Conservation (phyloP, 2,888 invertebrate species). For the Drosophila nr. medialis region DNA sequence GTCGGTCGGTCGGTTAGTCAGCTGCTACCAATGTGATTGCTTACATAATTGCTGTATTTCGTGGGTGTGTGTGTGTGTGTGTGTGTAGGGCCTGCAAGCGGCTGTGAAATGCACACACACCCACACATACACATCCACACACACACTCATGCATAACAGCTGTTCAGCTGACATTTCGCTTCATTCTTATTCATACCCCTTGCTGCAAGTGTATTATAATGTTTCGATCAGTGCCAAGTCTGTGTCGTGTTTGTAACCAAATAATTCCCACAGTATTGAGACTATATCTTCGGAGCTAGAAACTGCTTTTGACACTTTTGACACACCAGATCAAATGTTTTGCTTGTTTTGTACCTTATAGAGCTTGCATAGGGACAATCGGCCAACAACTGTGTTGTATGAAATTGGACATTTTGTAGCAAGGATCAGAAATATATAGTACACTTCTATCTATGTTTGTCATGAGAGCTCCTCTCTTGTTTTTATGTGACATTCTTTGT, state of each 20-base stretch:
- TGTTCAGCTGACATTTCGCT: constrained; percentile 4
- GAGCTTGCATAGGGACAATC: not conserved
- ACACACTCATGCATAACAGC: not conserved
- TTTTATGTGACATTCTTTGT: not conserved
- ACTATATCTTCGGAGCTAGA: not conserved
- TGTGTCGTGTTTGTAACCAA: not conserved
- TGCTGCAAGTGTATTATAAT: not conserved
- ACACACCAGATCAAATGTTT: not conserved
- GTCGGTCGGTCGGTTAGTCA: constrained; percentile 23
- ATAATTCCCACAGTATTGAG: not conserved
- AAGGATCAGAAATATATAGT: not conserved
- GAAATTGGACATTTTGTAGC: not conserved
- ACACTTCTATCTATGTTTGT: no score
- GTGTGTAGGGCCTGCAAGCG: not conserved
- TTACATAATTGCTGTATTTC: constrained; percentile 54
- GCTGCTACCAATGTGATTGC: constrained; percentile 22
- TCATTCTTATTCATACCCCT: not conserved
- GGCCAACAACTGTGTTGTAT: not conserved
- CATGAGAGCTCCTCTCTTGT: not conserved
- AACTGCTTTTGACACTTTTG: not conserved
- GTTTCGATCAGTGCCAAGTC: not conserved
- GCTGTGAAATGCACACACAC: not conserved
- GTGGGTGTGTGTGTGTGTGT: not conserved
- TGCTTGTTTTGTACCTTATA: not conserved
- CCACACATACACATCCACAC: not conserved